phyloP scores from a whole-genome alignment of 2,888 invertebrate species.

The Drosophila quinaria region DNA sequence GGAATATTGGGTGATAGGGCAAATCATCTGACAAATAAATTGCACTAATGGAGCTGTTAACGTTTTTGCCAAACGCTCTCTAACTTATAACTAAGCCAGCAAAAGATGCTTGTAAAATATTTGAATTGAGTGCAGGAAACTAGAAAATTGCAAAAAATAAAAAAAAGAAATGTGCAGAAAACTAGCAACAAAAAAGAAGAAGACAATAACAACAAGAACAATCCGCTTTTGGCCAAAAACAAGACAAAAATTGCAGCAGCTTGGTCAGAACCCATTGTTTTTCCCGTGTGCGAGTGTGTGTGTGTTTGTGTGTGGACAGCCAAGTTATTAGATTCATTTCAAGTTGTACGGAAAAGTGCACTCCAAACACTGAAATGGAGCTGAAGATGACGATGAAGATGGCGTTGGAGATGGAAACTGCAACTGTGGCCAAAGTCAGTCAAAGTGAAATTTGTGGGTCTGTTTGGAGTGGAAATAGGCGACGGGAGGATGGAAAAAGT shows the following conservation, averaged over 20 bases:
- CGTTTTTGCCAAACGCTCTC: conserved; percentile 49
- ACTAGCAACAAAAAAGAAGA: not conserved
- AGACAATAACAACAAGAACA: conserved; percentile 41
- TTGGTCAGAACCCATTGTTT: conserved; percentile 68
- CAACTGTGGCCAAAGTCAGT: conserved; percentile 61
- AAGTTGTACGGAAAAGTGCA: conserved; percentile 80
- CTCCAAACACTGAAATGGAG: conserved; percentile 63
- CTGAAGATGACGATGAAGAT: conserved; percentile 23
- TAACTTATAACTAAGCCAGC: conserved; percentile 44
- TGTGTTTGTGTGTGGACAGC: conserved; percentile 32
- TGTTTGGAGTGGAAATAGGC: not conserved
- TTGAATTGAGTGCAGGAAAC: conserved; percentile 70
- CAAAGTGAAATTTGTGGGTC: conserved; percentile 61
- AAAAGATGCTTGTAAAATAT: conserved; percentile 72
- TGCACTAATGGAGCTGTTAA: conserved; percentile 80
- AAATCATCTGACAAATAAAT: conserved; percentile 75
- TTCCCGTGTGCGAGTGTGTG: conserved; percentile 26
- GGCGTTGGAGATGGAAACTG: conserved; percentile 20
- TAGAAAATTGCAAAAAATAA: conserved; percentile 47
- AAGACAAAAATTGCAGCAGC: conserved; percentile 40
- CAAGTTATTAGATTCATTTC: conserved; percentile 82
- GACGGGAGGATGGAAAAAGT: conserved; percentile 37
- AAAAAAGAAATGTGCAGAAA: conserved; percentile 4
- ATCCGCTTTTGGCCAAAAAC: conserved; percentile 63
- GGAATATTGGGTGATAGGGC: not conserved